Evolutionary conservation across 2,113 vertebrate genomes (phyloP).

Genomic region (Cisticola juncidis): DNA sequence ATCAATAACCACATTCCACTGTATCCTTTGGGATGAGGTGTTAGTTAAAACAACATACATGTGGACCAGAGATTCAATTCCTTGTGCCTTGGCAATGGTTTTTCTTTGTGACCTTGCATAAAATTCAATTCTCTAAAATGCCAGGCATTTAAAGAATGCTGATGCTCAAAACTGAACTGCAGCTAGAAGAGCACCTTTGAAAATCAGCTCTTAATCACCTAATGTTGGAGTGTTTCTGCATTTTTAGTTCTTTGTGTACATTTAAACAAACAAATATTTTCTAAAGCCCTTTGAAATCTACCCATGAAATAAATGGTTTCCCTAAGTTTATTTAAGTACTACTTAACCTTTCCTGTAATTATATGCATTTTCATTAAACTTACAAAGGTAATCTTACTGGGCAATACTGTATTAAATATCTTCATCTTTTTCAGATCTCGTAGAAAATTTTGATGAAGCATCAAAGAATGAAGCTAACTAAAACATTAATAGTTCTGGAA

Average conservation of each 20-base stretch:
- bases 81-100: neutral
- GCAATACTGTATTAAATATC: slow-evolving; percentile 39
- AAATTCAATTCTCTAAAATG: neutral
- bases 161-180: neutral
- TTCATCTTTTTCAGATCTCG: slow-evolving; percentile 84
- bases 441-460: slow-evolving; percentile 99
- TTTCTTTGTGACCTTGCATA: neutral
- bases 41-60: neutral
- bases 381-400: neutral
- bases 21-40: neutral
- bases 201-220: neutral
- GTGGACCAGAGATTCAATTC: neutral
- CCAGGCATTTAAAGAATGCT: neutral
- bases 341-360: neutral
- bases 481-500: slow-evolving; percentile 77
- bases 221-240: neutral
- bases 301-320: neutral
- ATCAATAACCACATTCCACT: neutral
- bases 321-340: neutral
- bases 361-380: neutral
- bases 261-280: neutral
- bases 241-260: neutral
- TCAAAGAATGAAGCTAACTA: slow-evolving; percentile 97
- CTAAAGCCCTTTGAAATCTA: neutral
- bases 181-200: neutral